These are phyloP conservation scores for Myiozetetes cayanensis DNA, from an alignment of 2,113 vertebrate species.

Conservation along the genomic window DNA sequence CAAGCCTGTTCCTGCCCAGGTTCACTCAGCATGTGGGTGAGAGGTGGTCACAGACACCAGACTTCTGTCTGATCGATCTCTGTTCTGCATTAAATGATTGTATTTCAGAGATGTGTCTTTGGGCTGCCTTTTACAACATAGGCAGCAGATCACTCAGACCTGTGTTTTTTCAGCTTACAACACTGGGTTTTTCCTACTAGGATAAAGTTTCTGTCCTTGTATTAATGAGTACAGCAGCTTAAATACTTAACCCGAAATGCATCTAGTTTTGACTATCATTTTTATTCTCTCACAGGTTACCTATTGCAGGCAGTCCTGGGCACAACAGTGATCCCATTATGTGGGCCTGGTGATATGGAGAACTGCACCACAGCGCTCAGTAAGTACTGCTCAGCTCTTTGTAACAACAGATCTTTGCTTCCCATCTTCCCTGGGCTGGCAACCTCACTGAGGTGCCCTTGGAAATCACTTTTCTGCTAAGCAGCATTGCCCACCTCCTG, in stretches of 20 bases:
- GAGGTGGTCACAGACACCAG: not conserved
- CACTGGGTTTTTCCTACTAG: not conserved
- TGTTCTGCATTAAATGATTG: not conserved
- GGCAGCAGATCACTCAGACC: not conserved
- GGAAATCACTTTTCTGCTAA: not conserved
- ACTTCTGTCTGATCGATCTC: not conserved
- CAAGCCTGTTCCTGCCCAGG: not conserved
- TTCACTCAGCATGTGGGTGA: not conserved
- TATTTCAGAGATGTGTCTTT: not conserved
- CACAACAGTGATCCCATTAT: constrained; percentile 75
- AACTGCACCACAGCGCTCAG: constrained; percentile 75
- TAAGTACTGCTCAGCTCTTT: constrained; percentile 3
- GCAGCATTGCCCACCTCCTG: not conserved
- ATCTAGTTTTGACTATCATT: not conserved
- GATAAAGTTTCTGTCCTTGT: not conserved
- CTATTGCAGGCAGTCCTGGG: constrained; percentile 56
- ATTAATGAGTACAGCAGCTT: not conserved
- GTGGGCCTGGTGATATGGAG: constrained; percentile 66
- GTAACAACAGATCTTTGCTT: not conserved
- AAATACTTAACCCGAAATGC: not conserved
- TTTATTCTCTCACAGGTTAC: constrained; percentile 42
- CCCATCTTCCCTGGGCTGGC: not conserved
- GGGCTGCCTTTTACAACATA: not conserved
- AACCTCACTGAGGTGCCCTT: not conserved
- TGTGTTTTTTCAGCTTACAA: not conserved